phyloP scores from a whole-genome alignment of 2,113 vertebrate genomes.

The Sakesphorus luctuosus region DNA sequence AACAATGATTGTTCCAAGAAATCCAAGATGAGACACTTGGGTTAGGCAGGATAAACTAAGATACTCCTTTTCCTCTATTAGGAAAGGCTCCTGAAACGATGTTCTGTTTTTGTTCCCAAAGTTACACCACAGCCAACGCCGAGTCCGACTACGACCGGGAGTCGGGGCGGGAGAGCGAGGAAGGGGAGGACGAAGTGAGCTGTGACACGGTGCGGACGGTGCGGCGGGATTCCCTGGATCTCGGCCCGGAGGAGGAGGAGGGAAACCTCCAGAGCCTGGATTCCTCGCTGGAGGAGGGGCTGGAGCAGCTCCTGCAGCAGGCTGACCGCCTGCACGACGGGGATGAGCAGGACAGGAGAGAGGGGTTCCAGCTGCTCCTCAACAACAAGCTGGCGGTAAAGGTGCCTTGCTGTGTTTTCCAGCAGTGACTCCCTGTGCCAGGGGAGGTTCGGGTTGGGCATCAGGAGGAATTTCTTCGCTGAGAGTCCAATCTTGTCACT shows the following conservation, averaged over 20 bases:
- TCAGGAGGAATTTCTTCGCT: not conserved
- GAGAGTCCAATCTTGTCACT: not conserved
- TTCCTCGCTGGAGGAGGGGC: slow-evolving; percentile 69
- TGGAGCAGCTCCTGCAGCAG: slow-evolving; percentile 84
- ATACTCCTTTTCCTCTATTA: rapidly evolving
- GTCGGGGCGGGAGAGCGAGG: slow-evolving; percentile 82
- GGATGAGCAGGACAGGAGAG: slow-evolving; percentile 74
- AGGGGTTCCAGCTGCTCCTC: slow-evolving; percentile 87
- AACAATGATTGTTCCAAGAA: rapidly evolving
- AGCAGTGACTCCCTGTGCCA: not conserved
- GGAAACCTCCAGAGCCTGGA: not conserved
- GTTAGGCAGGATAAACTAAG: rapidly evolving
- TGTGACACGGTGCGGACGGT: slow-evolving; percentile 84
- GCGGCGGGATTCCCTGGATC: slow-evolving; percentile 77
- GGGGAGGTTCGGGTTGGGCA: not conserved
- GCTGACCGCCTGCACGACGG: slow-evolving; percentile 85
- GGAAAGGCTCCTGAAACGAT: not conserved
- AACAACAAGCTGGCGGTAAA: slow-evolving; percentile 86
- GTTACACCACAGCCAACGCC: slow-evolving; percentile 90
- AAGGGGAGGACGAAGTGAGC: slow-evolving; percentile 83
- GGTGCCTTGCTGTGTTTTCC: not conserved
- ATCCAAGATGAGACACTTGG: not conserved
- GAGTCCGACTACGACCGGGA: slow-evolving; percentile 93
- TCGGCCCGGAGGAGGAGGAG: slow-evolving; percentile 35
- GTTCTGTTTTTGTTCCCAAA: not conserved